Percentiles rank a stretch among this genome's conserved stretches.
These are phyloP conservation scores for Aphis gossypii DNA, from an alignment of 1,140 invertebrate genomes.

Conservation along the genomic window DNA sequence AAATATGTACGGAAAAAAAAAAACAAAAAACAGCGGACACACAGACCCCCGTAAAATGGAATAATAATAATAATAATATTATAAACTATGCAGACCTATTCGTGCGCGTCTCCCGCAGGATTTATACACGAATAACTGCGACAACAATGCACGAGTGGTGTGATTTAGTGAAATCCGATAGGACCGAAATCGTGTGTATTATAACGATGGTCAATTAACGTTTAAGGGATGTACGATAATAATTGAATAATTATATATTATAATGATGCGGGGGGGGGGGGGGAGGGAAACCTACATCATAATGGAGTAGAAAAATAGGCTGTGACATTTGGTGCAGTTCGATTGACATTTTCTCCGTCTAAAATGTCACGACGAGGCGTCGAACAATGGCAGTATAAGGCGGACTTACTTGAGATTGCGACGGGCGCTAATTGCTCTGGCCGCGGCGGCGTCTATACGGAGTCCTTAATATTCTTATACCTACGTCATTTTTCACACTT, in stretches of 20 bases:
- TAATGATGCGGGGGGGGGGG: background rate
- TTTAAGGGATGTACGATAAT: background rate
- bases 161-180: constrained; percentile 26
- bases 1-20: background rate
- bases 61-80: constrained; percentile 27
- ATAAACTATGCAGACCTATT: constrained; percentile 5
- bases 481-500: background rate
- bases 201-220: constrained; percentile 1
- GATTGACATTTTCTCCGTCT: constrained; percentile 39
- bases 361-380: constrained; percentile 41
- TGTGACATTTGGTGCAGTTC: constrained; percentile 3
- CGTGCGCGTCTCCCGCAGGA: constrained; percentile 36
- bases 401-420: constrained; percentile 30
- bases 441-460: background rate
- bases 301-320: background rate
- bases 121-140: constrained; percentile 16
- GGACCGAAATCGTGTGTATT: background rate
- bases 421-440: background rate
- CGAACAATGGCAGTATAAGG: background rate
- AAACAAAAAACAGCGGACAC: background rate
- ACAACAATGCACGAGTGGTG: constrained; percentile 20
- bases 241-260: background rate
- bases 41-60: constrained; percentile 4
- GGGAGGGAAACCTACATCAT: background rate
- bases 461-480: background rate